phyloP scores from a whole-genome alignment of 35 echinoderm and acorn worm genomes.

The Patiria miniata region DNA sequence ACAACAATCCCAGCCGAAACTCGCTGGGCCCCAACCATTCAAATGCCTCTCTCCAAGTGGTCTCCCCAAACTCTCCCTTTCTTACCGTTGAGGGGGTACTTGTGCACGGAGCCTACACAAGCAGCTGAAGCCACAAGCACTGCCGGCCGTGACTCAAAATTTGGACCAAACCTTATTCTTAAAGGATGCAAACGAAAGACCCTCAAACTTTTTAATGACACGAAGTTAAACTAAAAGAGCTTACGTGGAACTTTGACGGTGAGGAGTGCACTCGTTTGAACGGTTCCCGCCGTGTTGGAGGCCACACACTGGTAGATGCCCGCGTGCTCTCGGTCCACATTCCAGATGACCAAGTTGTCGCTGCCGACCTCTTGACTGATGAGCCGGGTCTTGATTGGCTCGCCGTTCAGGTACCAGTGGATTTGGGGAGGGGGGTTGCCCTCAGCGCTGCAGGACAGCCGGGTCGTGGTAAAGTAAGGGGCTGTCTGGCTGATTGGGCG shows the following conservation, averaged over 20 bases:
- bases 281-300: neutral
- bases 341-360: neutral
- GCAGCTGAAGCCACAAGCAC: no score
- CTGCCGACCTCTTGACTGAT: neutral
- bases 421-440: neutral
- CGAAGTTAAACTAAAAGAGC: no score
- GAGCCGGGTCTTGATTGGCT: neutral
- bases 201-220: no score
- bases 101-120: no score
- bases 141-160: no score
- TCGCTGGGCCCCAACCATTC: no score
- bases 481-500: neutral
- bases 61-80: no score
- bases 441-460: neutral
- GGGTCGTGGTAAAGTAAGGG: neutral
- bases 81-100: no score
- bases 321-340: neutral
- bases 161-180: no score
- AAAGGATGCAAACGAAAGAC: no score
- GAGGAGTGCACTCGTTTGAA: neutral
- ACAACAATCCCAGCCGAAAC: no score
- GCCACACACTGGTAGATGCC: conserved; percentile 16
- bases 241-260: neutral
- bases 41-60: no score
- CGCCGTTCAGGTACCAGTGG: neutral